These are phyloP conservation scores for Syncerus caffer DNA, from an alignment of 2,797 vertebrate genomes.

Conservation along the genomic window DNA sequence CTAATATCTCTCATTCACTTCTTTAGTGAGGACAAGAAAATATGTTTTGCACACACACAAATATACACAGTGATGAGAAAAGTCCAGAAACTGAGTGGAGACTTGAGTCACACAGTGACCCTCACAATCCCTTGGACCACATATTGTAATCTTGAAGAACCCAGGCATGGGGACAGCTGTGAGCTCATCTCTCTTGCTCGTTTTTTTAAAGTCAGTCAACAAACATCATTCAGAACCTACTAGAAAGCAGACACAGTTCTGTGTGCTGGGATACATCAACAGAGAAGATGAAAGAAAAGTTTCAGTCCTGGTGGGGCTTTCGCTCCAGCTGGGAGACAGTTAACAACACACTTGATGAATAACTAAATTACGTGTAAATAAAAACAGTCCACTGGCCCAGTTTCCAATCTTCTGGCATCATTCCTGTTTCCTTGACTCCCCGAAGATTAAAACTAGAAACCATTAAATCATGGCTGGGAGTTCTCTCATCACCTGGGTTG, in stretches of 20 bases:
- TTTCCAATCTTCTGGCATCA: neutral
- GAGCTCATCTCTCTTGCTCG: neutral
- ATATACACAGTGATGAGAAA: neutral
- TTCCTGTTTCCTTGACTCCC: neutral
- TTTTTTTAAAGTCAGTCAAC: neutral
- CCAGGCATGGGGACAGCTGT: fast-evolving
- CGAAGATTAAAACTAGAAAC: neutral
- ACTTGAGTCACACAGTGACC: neutral
- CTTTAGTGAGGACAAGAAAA: neutral
- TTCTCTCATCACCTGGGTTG: neutral
- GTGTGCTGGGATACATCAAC: too few relatives aligned
- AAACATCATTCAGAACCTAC: neutral
- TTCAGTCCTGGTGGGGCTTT: neutral
- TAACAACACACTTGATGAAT: neutral
- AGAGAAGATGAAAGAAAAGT: neutral
- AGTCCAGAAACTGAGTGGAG: neutral
- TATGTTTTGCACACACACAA: neutral
- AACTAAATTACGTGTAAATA: neutral
- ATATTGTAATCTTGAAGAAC: neutral
- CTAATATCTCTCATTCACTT: neutral
- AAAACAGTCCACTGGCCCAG: neutral
- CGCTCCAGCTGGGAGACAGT: neutral
- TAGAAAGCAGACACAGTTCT: neutral
- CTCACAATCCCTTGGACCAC: neutral
- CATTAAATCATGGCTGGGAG: neutral